A percentile compares a stretch with the other conserved stretches of the same genome.
phyloP scores from a whole-genome alignment of 2,797 vertebrate genomes.

The Hydrocynus forskahlii region DNA sequence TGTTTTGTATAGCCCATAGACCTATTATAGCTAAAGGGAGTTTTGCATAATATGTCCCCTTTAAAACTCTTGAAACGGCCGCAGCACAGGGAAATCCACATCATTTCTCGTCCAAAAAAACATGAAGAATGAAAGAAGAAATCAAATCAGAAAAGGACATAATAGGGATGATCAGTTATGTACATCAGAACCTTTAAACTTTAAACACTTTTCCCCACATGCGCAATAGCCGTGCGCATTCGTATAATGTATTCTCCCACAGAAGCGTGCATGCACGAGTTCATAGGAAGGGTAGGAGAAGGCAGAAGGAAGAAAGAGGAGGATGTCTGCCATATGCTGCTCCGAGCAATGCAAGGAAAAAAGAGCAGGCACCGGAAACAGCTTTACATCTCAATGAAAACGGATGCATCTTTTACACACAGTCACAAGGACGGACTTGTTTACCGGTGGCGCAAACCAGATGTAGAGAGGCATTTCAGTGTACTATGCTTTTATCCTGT shows the following conservation, averaged over 20 bases:
- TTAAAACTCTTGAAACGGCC: background rate
- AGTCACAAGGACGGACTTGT: background rate
- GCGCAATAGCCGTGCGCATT: conserved; percentile 30
- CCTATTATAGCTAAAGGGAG: no score
- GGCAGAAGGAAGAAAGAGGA: conserved; percentile 16
- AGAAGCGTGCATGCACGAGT: conserved; percentile 29
- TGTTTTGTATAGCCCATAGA: no score
- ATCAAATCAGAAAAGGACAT: background rate
- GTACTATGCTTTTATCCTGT: conserved; percentile 5
- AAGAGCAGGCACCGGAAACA: conserved; percentile 28
- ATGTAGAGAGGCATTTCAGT: conserved; percentile 16
- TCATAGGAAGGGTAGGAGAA: conserved; percentile 47
- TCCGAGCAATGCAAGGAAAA: conserved; percentile 23
- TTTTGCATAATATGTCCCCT: no score
- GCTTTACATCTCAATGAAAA: conserved; percentile 19
- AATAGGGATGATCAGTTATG: background rate
- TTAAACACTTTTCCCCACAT: conserved; percentile 23
- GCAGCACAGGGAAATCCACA: background rate
- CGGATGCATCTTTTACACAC: background rate
- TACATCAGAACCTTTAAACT: conserved; percentile 22
- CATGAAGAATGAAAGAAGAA: background rate
- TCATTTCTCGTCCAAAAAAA: no score
- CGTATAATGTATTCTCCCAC: conserved; percentile 44
- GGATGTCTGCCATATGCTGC: background rate
- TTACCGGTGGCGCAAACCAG: conserved; percentile 6